Conservation (phyloP, 1,140 invertebrate species). For the Dysdera silvatica region DNA sequence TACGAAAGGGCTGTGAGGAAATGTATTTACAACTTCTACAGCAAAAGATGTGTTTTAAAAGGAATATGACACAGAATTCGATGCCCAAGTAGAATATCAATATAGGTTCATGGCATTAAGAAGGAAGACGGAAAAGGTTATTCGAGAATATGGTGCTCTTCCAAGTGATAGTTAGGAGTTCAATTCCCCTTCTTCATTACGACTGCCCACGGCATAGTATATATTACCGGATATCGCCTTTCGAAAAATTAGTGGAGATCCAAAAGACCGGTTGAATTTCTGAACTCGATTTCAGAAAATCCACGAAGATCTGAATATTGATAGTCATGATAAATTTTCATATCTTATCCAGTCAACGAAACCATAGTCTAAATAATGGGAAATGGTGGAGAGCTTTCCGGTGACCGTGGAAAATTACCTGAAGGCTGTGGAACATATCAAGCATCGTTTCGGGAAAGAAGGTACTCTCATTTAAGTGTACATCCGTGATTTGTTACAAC, state of each 20-base stretch:
- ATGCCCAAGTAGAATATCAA: no score
- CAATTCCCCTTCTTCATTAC: no score
- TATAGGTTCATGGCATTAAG: no score
- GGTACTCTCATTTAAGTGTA: background rate
- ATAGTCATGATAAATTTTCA: background rate
- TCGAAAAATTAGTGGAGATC: background rate
- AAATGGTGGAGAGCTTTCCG: background rate
- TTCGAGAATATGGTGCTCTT: no score
- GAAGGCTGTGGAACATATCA: background rate
- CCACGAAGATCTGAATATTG: background rate
- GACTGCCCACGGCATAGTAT: no score
- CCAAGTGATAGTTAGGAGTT: no score
- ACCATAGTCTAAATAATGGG: background rate
- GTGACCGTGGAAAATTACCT: background rate
- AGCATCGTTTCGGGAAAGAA: background rate
- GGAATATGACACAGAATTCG: no score
- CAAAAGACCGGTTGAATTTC: background rate
- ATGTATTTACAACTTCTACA: no score
- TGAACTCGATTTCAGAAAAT: background rate
- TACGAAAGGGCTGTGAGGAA: no score
- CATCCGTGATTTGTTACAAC: background rate
- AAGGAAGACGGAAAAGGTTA: no score
- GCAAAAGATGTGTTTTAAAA: no score
- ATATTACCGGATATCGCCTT: background rate
- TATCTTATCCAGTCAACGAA: slow-evolving; percentile 3